Evolutionary conservation across 2,888 invertebrate genomes (phyloP).

Genomic region (Sympetrum striolatum): DNA sequence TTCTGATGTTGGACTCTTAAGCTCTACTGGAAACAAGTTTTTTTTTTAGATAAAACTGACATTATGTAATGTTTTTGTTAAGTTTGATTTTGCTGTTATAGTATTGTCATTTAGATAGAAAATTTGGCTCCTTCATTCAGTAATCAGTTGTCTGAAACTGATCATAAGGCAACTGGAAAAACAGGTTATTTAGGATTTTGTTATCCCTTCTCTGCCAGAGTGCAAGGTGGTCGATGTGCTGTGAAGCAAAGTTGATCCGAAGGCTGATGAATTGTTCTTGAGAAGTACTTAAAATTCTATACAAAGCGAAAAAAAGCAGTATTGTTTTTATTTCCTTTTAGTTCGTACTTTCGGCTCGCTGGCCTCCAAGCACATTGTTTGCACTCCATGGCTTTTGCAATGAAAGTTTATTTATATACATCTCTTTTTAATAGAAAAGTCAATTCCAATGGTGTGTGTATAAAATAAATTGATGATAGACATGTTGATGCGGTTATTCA

Average conservation of each 20-base stretch:
- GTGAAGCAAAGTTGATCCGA: conserved; percentile 42
- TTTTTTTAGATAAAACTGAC: neutral
- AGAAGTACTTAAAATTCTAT: conserved; percentile 41
- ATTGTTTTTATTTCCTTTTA: conserved; percentile 23
- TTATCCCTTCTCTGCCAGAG: conserved; percentile 34
- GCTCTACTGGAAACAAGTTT: neutral
- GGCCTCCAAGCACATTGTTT: conserved; percentile 90
- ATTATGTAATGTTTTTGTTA: neutral
- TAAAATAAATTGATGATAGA: conserved; percentile 41
- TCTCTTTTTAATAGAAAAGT: conserved; percentile 41
- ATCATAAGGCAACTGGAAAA: neutral
- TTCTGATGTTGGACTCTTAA: neutral
- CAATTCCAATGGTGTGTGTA: conserved; percentile 41
- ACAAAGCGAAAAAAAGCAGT: conserved; percentile 24
- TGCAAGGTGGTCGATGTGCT: conserved; percentile 43
- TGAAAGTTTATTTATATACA: conserved; percentile 40
- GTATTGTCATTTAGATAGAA: neutral
- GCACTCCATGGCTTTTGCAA: conserved; percentile 65
- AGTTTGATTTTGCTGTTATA: conserved; percentile 21
- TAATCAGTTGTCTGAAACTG: neutral
- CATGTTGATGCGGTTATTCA: conserved; percentile 40
- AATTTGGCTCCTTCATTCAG: neutral
- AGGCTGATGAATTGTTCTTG: conserved; percentile 41
- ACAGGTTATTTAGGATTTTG: conserved; percentile 12
- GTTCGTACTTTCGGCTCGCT: conserved; percentile 60